Base-by-base conservation (phyloP, 2,888 invertebrate genomes). In the Polyploca ridens region DNA sequence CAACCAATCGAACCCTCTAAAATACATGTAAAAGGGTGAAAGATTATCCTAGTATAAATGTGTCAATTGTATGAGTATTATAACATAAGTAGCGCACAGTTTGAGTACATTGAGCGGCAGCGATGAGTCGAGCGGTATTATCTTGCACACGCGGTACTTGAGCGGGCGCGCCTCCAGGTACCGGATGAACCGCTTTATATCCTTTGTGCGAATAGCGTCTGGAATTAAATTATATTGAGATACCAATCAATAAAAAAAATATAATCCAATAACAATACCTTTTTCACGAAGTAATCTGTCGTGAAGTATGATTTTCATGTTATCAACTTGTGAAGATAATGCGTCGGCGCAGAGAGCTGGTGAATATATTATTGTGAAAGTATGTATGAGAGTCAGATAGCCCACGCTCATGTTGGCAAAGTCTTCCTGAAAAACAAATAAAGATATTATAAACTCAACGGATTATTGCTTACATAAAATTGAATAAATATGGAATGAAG, bases 41-140 rank as follows among this genome's bases (percentile, higher is more conserved):
- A 27, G 1, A 27, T n/a, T n/a, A n/a, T 44, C 46, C 7, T 54
- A 54, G 19, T n/a, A 16, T 7, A 54, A 10, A 10, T 54, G 16
- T 19, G 54, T 54, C 3, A 54, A 19, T 19, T 54, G 54, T 8
- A 54, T 19, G 19, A 54, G 54, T 10, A 54, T 19, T 10, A 54
- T 54, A 19, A 54, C 16, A 38, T 78, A 79, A 7, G 75, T 74
- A 27, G 72, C 62, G 33, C 71, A 74, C 3, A 78, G 62, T 41
- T 69, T 66, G 8, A 73, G 57, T 1, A 74, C 62, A 19, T 67
- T 65, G 4, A 69, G 41, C 10, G 75, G 64, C 35, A 74, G 67
- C 10, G 33, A 62, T 3, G 67, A 62, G 63, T 82, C 69, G 10
- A 79, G 66, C 0, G 75, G 73, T 7, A 79, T 64, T 5, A 75